Evolutionary conservation across 2,113 vertebrate species (phyloP), one percentile per base, ranked within the genome.

Genomic region (Blennius ocellaris): DNA sequence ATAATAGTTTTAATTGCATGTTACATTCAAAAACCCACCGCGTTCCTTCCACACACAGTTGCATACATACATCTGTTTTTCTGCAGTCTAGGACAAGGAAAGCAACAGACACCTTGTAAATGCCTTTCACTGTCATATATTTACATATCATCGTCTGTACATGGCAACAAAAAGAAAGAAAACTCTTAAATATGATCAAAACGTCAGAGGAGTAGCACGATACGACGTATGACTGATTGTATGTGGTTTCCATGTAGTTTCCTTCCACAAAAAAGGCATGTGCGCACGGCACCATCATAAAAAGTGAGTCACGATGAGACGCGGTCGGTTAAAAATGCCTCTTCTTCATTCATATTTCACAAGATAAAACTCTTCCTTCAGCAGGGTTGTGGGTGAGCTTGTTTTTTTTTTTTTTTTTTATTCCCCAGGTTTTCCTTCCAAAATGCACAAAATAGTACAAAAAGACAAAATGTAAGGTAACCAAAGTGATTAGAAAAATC

Each of bases 1-100:
- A 95, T 96, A 94, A 96, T 87, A 96, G 94, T 85, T 97, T 97
- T 97, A 97, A 96, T 97, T 86, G 95, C 92, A 92, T 94, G 94
- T 95, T 97, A 97, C 96, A 97, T 97, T 97, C 95, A 97, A 81
- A 30, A 93, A 95, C 94, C 91, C 93, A 94, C 91, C 93, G 92
- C 92, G 90, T 93, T 95, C 94, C 90, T 95, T 94, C 91, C 93
- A 95, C 93, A 95, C 93, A 86, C 88, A 93, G 91, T 85, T 87
- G 93, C 95, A 96, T 95, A 95, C 96, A 95, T 93, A 96, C 94
- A 96, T 92, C 95, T 88, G 88, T 92, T 89, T 90, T 30, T 93
- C 92, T 91, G 87, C 91, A 90, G 89, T 93, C 92, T 94, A 92
- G 89, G 91, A 90, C 87, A 83, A 93, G 87, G 73, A 90, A 81